These are phyloP conservation scores for Sciaenops ocellatus DNA, from an alignment of 2,797 vertebrate species.

Conservation along the genomic window DNA sequence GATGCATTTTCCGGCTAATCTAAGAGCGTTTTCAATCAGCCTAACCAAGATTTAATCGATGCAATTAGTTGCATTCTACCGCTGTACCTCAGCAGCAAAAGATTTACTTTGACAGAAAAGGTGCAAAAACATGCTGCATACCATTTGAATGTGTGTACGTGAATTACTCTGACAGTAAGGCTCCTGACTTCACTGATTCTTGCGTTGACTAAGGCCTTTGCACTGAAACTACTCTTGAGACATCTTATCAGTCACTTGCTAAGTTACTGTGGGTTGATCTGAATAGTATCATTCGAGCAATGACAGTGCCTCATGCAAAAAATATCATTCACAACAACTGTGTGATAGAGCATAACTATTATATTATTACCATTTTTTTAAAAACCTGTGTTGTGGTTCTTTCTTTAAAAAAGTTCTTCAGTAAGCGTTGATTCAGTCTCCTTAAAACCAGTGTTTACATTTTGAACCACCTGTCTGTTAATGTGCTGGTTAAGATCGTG, in stretches of 20 bases:
- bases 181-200: constrained; percentile 22
- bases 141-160: neutral
- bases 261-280: constrained; percentile 38
- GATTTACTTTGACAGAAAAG: neutral
- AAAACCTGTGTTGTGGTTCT: neutral
- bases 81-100: neutral
- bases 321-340: constrained; percentile 55
- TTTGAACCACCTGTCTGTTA: constrained; percentile 6
- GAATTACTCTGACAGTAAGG: neutral
- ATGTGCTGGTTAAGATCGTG: neutral
- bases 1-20: neutral
- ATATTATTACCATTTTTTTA: neutral
- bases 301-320: constrained; percentile 40
- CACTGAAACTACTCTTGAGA: constrained; percentile 62
- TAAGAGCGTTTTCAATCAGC: neutral
- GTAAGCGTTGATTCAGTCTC: neutral
- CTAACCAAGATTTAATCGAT: no score
- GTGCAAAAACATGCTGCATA: neutral
- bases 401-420: neutral
- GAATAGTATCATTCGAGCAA: constrained; percentile 59
- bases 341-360: neutral
- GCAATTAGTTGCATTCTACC: no score
- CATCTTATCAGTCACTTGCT: constrained; percentile 33
- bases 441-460: neutral
- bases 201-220: constrained; percentile 53